Conservation (phyloP, 2,113 vertebrate genomes). For the Pygoscelis adeliae region DNA sequence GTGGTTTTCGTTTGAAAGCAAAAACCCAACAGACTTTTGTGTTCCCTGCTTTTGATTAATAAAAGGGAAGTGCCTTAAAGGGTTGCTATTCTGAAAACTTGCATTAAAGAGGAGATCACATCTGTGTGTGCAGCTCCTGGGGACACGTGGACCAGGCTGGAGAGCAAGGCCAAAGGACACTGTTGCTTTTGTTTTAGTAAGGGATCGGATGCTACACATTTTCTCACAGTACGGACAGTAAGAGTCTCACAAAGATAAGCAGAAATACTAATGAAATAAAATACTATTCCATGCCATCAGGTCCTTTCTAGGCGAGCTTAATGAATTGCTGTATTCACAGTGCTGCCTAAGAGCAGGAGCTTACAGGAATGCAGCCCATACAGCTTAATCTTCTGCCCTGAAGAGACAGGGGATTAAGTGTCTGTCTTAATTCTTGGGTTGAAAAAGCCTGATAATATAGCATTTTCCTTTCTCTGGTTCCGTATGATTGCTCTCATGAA, state of each 20-base stretch:
- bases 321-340: neutral
- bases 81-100: neutral
- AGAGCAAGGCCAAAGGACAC: neutral
- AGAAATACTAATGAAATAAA: neutral
- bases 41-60: conserved; percentile 51
- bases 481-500: neutral
- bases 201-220: rapidly evolving
- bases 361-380: neutral
- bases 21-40: neutral
- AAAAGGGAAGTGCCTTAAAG: conserved; percentile 40
- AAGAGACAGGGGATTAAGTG: neutral
- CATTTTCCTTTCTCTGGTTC: neutral
- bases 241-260: neutral
- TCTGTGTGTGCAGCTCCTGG: neutral
- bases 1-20: neutral
- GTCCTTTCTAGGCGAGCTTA: neutral
- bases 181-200: neutral
- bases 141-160: neutral
- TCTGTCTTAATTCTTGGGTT: neutral
- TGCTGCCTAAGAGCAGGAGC: neutral
- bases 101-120: neutral
- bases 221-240: neutral
- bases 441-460: neutral
- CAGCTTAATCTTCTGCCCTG: neutral
- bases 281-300: neutral